Percentiles rank a stretch among this genome's conserved stretches.
Conservation (phyloP, 1,140 invertebrate species). For the Mizuhopecten yessoensis region DNA sequence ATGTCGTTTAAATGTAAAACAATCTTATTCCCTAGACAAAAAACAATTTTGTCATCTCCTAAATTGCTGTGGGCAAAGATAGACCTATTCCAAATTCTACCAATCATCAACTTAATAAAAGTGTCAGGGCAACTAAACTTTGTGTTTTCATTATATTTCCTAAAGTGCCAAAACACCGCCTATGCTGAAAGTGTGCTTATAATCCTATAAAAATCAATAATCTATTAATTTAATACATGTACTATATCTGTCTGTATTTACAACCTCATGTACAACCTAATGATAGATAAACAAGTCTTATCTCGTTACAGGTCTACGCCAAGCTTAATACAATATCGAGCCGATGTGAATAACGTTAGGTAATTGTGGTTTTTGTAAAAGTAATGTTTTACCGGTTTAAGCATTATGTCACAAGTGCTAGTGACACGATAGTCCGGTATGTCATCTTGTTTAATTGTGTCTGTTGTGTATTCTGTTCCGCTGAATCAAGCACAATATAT, state of each 20-base stretch:
- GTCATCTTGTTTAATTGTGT: slow-evolving; percentile 24
- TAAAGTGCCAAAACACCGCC: no score
- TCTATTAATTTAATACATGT: no score
- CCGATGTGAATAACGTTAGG: not conserved
- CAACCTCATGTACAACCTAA: not conserved
- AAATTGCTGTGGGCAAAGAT: not conserved
- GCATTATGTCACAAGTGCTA: not conserved
- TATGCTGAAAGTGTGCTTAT: no score
- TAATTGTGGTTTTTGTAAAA: not conserved
- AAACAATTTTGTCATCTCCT: not conserved
- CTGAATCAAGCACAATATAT: not conserved
- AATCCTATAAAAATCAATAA: no score
- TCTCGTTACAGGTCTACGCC: not conserved
- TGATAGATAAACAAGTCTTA: not conserved
- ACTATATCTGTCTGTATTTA: not conserved
- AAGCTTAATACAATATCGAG: not conserved
- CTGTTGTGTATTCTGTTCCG: not conserved
- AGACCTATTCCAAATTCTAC: no score
- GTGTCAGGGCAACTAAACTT: no score
- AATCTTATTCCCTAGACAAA: not conserved
- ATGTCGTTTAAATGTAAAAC: not conserved
- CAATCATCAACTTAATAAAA: no score
- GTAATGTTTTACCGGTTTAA: not conserved
- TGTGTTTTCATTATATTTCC: no score
- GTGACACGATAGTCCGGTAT: not conserved